phyloP scores from a whole-genome alignment of 2,888 invertebrate species.

The Acanthosepion pharaonis region DNA sequence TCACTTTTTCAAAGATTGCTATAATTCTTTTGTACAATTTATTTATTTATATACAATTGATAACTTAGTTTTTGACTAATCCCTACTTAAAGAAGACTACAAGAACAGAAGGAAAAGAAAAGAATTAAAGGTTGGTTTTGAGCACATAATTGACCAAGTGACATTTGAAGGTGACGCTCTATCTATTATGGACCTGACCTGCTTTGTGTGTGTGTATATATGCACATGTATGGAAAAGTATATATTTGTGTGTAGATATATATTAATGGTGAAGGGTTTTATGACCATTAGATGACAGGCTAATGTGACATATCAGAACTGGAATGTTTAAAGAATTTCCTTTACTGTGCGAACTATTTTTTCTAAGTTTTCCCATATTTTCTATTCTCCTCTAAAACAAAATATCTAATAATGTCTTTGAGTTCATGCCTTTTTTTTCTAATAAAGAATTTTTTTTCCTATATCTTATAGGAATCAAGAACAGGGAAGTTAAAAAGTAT shows the following conservation, averaged over 20 bases:
- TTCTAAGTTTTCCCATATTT: conserved; percentile 1
- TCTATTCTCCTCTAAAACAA: background rate
- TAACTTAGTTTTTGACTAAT: background rate
- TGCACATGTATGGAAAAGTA: background rate
- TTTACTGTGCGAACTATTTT: background rate
- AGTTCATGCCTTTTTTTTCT: background rate
- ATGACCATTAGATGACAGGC: conserved; percentile 13
- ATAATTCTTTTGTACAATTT: background rate
- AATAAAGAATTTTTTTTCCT: background rate
- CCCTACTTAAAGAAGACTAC: background rate
- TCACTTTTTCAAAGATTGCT: background rate
- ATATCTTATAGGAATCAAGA: background rate
- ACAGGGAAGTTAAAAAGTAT: background rate
- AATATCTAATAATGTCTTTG: background rate
- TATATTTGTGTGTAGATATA: background rate
- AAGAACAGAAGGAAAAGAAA: background rate
- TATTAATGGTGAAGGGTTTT: conserved; percentile 40
- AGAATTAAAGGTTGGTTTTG: conserved; percentile 8
- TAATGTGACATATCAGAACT: conserved; percentile 2
- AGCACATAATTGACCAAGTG: conserved; percentile 33
- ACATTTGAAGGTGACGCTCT: background rate
- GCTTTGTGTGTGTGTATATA: background rate
- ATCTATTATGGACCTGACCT: conserved; percentile 25
- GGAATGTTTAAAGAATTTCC: background rate
- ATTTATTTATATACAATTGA: background rate